Evolutionary conservation across 2,113 vertebrate species (phyloP), one percentile per base, ranked within the genome.

Genomic region (Conger conger): DNA sequence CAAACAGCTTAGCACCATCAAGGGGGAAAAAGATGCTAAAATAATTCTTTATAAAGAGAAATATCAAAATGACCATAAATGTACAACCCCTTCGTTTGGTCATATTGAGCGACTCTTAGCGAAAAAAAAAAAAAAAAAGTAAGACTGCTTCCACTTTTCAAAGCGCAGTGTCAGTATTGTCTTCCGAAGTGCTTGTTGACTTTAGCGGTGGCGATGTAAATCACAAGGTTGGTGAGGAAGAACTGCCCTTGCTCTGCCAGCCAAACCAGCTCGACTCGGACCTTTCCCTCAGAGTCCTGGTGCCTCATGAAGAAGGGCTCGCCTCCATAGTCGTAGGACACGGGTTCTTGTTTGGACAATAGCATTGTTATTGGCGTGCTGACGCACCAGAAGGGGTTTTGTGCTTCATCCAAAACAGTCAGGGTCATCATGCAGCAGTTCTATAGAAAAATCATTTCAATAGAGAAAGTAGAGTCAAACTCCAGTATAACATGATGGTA

Each of bases 361-460:
- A 68, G 33, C 81, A 93, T 82, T 81, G 88, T 84, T 36, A 95
- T 86, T 0, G 93, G 92, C 20, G 92, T 89, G 87, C 87, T 89
- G 83, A 94, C 83, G 50, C 93, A 95, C 93, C 93, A 94, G 83
- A 96, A 93, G 16, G 93, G 93, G 6, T 88, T 88, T 38, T 79
- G 86, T 63, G 90, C 91, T 85, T 94, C 93, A 38, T 95, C 93
- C 79, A 94, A 84, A 20, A 96, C 86, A 33, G 94, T 95, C 77
- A 95, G 60, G 79, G 81, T 93, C 92, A 95, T 87, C 73, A 95
- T 87, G 88, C 95, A 95, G 86, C 93, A 94, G n/a, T 93, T 90
- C 95, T 95, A 84, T 16, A 7, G 53, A 84, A 13, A 1, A 73
- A n/a, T 57, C 63, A 87, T 57, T 86, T 17, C 20, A 76, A 27